These are phyloP conservation scores for Neocloeon triangulifer DNA, from an alignment of 1,140 invertebrate genomes.

Conservation along the genomic window DNA sequence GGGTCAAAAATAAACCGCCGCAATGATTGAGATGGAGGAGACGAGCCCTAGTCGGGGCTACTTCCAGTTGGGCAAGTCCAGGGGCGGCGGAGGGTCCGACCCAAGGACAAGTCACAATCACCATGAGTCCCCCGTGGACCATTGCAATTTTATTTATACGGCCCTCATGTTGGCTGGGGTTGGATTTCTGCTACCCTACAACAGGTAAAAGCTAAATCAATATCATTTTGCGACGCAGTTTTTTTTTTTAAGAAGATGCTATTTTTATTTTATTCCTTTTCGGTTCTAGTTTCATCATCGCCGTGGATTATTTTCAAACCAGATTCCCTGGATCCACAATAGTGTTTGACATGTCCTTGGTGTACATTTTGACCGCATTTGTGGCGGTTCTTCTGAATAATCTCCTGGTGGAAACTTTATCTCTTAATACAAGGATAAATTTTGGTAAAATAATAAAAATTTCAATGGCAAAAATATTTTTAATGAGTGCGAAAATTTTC, in stretches of 20 bases:
- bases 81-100: no score
- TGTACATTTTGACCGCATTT: slow-evolving; percentile 71
- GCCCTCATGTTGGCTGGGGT: slow-evolving; percentile 64
- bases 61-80: slow-evolving; percentile 30
- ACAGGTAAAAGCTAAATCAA: slow-evolving; percentile 32
- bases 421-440: slow-evolving; percentile 58
- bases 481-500: no score
- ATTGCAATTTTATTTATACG: slow-evolving; percentile 53
- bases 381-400: slow-evolving; percentile 70
- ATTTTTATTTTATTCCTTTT: slow-evolving; percentile 9
- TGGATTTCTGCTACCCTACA: slow-evolving; percentile 75
- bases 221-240: no score
- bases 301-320: slow-evolving; percentile 69
- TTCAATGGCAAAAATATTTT: background rate
- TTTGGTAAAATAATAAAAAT: slow-evolving; percentile 41
- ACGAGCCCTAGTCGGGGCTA: no score
- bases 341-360: slow-evolving; percentile 76
- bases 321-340: slow-evolving; percentile 63
- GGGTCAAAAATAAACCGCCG: no score
- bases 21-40: no score
- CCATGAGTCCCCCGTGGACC: slow-evolving; percentile 50
- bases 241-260: background rate
- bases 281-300: slow-evolving; percentile 59
- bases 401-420: slow-evolving; percentile 57
- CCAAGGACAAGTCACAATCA: no score